These are phyloP conservation scores for Lepus oiostolus DNA, from an alignment of 2,797 vertebrate genomes.

Conservation along the genomic window DNA sequence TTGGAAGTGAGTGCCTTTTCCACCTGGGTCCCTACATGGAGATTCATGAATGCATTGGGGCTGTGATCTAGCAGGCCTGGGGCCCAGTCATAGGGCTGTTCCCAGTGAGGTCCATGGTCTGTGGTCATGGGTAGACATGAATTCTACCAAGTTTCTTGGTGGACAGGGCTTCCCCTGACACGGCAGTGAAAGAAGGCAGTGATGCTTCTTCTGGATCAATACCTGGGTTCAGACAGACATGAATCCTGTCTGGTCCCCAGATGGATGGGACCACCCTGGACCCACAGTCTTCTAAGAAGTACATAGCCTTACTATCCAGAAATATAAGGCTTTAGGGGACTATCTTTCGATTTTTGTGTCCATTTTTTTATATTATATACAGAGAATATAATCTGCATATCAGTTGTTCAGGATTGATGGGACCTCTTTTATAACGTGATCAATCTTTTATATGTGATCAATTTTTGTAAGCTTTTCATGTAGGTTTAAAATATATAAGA, in stretches of 20 bases:
- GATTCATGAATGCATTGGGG: not conserved
- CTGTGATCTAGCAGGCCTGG: not conserved
- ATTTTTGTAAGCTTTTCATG: not conserved
- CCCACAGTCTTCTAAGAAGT: not conserved
- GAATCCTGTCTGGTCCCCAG: too few species aligned
- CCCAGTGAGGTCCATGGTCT: not conserved
- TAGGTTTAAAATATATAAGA: not conserved
- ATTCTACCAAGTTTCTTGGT: not conserved
- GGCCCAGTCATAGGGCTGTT: not conserved
- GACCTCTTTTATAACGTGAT: not conserved
- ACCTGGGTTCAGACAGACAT: not conserved
- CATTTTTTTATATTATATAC: not conserved
- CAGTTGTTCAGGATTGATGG: not conserved
- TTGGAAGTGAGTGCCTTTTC: not conserved
- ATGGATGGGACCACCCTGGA: too few species aligned
- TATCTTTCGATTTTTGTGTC: not conserved
- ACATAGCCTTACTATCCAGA: not conserved
- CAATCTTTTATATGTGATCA: not conserved
- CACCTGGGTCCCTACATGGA: not conserved
- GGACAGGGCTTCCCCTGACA: not conserved
- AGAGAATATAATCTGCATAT: not conserved
- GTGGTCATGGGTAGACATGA: not conserved
- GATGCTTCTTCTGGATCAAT: not conserved
- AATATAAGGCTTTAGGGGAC: not conserved
- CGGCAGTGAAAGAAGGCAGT: not conserved